A percentile compares a stretch with the other conserved stretches of the same genome.
Evolutionary conservation across 1,140 invertebrate species (phyloP).

Genomic region (Tetramorium alpestre): DNA sequence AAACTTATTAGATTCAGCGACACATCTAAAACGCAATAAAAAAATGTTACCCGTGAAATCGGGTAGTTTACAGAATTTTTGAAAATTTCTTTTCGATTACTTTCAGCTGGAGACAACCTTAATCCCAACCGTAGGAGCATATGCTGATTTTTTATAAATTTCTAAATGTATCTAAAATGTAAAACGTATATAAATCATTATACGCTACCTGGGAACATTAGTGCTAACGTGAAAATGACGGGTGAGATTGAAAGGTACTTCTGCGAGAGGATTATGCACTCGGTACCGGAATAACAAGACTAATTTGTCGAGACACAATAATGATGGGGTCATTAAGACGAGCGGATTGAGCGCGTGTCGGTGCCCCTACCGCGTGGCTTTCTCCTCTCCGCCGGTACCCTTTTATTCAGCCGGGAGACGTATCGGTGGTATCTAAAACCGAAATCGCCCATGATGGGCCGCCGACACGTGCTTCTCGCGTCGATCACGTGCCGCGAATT

Average conservation of each 20-base stretch:
- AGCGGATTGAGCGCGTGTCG: constrained; percentile 65
- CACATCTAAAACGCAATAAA: not conserved
- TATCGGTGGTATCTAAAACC: constrained; percentile 61
- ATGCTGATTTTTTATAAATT: too few species aligned
- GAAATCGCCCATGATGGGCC: constrained; percentile 61
- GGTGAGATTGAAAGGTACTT: constrained; percentile 34
- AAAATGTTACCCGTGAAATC: not conserved
- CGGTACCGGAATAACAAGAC: constrained; percentile 62
- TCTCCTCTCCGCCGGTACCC: constrained; percentile 40
- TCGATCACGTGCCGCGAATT: constrained; percentile 60
- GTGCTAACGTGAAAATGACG: constrained; percentile 7
- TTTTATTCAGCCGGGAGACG: constrained; percentile 51
- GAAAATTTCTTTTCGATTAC: not conserved
- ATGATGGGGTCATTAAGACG: constrained; percentile 79
- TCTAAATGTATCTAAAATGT: too few species aligned
- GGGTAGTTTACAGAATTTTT: not conserved
- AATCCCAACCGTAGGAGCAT: too few species aligned
- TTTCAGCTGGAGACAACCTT: too few species aligned
- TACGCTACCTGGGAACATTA: not conserved
- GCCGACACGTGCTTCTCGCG: constrained; percentile 74
- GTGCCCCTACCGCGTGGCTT: constrained; percentile 64
- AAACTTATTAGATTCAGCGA: not conserved
- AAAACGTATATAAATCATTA: too few species aligned
- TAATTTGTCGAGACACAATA: constrained; percentile 81
- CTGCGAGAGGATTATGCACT: constrained; percentile 16